A percentile compares a stretch with the other conserved stretches of the same genome.
phyloP scores from a whole-genome alignment of 2,113 vertebrate genomes.

The Conger conger region DNA sequence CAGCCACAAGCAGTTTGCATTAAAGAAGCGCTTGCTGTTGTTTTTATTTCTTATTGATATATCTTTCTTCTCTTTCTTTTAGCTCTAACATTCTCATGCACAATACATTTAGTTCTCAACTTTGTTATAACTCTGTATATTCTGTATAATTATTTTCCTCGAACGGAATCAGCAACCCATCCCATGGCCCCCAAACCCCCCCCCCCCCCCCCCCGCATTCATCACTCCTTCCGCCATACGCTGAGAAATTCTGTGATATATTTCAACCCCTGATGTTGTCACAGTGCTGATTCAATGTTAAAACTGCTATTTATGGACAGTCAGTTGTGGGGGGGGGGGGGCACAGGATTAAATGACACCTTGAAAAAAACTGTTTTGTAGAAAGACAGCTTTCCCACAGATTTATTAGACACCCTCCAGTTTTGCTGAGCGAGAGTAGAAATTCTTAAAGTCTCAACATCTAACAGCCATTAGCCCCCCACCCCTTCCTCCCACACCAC shows the following conservation, averaged over 20 bases:
- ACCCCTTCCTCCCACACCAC: too few species aligned
- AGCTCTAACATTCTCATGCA: neutral
- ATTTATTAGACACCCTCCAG: neutral
- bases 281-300: neutral
- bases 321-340: neutral
- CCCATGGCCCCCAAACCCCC: neutral
- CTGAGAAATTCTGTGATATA: neutral
- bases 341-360: neutral
- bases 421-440: neutral
- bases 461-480: neutral
- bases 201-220: too few species aligned
- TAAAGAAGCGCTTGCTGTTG: conserved; percentile 5
- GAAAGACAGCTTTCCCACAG: neutral
- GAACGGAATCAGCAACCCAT: neutral
- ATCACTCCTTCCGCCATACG: too few species aligned
- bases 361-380: neutral
- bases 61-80: neutral
- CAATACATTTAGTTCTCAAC: neutral
- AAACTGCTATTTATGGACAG: neutral
- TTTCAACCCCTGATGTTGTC: neutral
- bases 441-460: neutral
- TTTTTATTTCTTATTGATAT: conserved; percentile 12
- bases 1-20: neutral
- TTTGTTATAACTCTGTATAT: neutral
- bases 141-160: too few species aligned